Conservation (phyloP, 2,888 invertebrate species). For the Orthosia cruda region DNA sequence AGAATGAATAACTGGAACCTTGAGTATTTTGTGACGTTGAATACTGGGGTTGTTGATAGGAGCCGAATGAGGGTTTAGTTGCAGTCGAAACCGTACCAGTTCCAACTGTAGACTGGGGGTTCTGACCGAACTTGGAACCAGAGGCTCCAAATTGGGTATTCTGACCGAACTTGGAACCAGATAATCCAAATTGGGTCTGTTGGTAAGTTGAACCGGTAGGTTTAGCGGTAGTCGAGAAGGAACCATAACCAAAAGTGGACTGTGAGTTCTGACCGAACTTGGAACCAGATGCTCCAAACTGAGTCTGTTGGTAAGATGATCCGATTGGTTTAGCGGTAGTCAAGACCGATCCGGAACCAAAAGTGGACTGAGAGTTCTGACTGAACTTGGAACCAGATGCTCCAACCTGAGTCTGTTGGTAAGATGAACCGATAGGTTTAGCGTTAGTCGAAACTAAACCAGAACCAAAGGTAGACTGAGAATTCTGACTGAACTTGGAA, state of each 20-base stretch:
- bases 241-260: background rate
- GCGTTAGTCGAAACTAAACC: no score
- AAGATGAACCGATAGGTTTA: no score
- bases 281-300: slow-evolving; percentile 16
- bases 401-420: background rate
- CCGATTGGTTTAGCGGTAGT: no score
- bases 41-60: slow-evolving; percentile 8
- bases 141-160: background rate
- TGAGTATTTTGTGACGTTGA: slow-evolving; percentile 24
- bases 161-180: slow-evolving; percentile 14
- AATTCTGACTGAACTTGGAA: background rate
- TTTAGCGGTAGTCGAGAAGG: no score
- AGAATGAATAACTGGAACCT: slow-evolving; percentile 35
- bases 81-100: background rate
- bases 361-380: slow-evolving; percentile 10
- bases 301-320: background rate
- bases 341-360: no score
- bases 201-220: no score
- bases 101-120: background rate
- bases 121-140: slow-evolving; percentile 16
- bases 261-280: background rate
- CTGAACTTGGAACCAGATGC: slow-evolving; percentile 13
- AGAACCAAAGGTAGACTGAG: no score
- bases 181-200: background rate
- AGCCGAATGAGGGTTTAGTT: slow-evolving; percentile 4